Conservation (phyloP, 2,113 vertebrate genomes). For the Fukomys damarensis region DNA sequence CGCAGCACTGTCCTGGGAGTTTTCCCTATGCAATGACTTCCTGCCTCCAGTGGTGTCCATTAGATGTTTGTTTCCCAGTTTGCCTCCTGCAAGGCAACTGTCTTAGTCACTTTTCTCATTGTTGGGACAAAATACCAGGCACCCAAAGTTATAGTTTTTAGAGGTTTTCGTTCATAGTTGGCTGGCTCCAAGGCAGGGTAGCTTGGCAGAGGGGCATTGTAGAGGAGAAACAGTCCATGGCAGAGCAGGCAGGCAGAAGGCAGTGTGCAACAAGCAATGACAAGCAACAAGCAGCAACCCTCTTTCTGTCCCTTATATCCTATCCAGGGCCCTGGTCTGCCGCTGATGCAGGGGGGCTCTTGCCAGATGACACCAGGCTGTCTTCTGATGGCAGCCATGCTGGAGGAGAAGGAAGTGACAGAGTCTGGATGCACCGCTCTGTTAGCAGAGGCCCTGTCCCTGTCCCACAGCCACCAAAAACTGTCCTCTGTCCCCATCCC, state of each 20-base stretch:
- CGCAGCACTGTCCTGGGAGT: background rate
- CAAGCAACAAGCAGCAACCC: too few relatives aligned
- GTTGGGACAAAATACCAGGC: too few relatives aligned
- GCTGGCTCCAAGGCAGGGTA: too few relatives aligned
- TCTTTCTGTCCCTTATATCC: too few relatives aligned
- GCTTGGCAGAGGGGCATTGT: too few relatives aligned
- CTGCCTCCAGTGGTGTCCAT: background rate
- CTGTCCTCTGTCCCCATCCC: background rate
- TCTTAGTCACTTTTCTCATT: too few relatives aligned
- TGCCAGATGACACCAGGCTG: background rate
- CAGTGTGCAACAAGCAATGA: too few relatives aligned
- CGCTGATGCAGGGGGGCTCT: background rate
- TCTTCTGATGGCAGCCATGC: background rate
- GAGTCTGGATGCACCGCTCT: fast-evolving
- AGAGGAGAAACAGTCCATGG: too few relatives aligned
- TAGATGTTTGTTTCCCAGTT: background rate
- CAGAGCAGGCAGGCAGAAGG: too few relatives aligned
- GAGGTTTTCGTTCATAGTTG: too few relatives aligned
- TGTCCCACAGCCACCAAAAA: fast-evolving
- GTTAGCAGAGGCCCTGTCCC: background rate
- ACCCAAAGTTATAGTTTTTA: too few relatives aligned
- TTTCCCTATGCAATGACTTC: background rate
- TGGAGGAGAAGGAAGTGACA: background rate
- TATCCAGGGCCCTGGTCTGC: background rate
- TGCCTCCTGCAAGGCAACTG: background rate